These are phyloP conservation scores for Polymixis flavicincta DNA, from an alignment of 2,888 invertebrate species.

Conservation along the genomic window DNA sequence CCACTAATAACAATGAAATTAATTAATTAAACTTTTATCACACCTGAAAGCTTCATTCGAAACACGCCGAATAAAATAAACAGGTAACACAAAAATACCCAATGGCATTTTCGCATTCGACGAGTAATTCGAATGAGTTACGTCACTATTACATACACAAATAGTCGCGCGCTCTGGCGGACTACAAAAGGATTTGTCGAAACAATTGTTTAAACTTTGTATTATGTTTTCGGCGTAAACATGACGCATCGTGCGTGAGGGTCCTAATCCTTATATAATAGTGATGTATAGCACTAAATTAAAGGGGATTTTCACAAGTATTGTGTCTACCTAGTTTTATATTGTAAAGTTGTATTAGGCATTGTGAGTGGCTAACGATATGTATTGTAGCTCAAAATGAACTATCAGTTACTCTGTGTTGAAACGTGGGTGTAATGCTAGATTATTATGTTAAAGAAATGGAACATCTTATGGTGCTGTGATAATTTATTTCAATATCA, in stretches of 20 bases:
- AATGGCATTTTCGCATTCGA: constrained; percentile 22
- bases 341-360: neutral
- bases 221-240: constrained; percentile 58
- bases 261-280: constrained; percentile 64
- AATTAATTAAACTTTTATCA: constrained; percentile 10
- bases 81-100: constrained; percentile 31
- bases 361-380: constrained; percentile 46
- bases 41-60: constrained; percentile 17
- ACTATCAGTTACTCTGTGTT: constrained; percentile 3
- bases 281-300: constrained; percentile 59
- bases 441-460: neutral
- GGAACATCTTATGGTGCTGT: neutral
- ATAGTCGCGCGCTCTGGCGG: constrained; percentile 35
- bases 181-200: constrained; percentile 63
- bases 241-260: constrained; percentile 53
- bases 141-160: constrained; percentile 53
- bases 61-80: constrained; percentile 18
- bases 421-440: neutral
- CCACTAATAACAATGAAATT: neutral
- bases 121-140: constrained; percentile 32
- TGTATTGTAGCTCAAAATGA: constrained; percentile 18
- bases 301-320: constrained; percentile 46
- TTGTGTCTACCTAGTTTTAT: constrained; percentile 7
- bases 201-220: constrained; percentile 68
- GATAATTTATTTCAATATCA: neutral